Percentiles rank a stretch among this genome's conserved stretches.
These are phyloP conservation scores for Dasyprocta punctata DNA, from an alignment of 2,113 vertebrate genomes.

Conservation along the genomic window DNA sequence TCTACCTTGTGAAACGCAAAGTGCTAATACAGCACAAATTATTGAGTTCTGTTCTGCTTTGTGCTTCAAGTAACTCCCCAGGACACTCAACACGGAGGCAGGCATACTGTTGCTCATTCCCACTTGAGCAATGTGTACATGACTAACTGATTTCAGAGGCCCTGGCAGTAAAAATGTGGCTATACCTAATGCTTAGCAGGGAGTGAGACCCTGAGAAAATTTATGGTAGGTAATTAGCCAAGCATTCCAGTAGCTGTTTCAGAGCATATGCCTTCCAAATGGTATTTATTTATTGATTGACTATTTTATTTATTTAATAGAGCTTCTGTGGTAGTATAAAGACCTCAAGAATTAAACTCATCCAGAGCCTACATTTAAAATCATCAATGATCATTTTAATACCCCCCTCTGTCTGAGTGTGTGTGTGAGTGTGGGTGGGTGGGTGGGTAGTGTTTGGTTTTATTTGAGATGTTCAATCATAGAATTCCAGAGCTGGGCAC, in stretches of 20 bases:
- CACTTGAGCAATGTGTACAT: background rate
- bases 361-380: background rate
- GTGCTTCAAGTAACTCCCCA: background rate
- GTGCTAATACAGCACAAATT: background rate
- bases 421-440: background rate
- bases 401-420: background rate
- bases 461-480: background rate
- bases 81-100: background rate
- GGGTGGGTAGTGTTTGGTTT: background rate
- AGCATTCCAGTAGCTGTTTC: constrained; percentile 24
- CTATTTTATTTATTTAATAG: constrained; percentile 62
- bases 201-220: constrained; percentile 1
- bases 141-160: background rate
- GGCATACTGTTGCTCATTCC: background rate
- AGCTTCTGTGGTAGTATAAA: background rate
- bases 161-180: background rate
- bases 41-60: background rate
- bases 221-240: constrained; percentile 21
- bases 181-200: background rate
- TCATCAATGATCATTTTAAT: constrained; percentile 35
- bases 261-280: constrained; percentile 31
- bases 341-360: constrained; percentile 44
- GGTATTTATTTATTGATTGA: constrained; percentile 58
- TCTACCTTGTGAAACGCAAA: background rate
- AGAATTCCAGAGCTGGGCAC: background rate